Conservation (phyloP, 2,113 vertebrate genomes). For the human (Homo sapiens) region DNA sequence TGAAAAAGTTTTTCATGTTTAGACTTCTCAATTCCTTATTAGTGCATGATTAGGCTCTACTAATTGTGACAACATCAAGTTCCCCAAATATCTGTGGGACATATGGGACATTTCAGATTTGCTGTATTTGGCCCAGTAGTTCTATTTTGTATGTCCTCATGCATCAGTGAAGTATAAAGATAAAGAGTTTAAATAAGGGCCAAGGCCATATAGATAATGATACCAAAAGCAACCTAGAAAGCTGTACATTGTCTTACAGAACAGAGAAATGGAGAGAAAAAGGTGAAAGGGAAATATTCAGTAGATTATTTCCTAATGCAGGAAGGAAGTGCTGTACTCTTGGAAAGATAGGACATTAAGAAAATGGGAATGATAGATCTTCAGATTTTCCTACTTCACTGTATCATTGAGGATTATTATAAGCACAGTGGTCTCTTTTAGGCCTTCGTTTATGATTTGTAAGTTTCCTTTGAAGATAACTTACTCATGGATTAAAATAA, state of each 20-base stretch:
- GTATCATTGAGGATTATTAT: not conserved
- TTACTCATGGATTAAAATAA: not conserved
- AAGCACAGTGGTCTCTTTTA: not conserved
- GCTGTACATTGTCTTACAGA: not conserved
- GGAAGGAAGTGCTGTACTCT: not conserved
- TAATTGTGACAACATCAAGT: not conserved
- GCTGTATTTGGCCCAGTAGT: not conserved
- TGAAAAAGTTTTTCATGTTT: not conserved
- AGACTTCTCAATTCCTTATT: not conserved
- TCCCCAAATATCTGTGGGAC: not conserved
- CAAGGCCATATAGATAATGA: not conserved
- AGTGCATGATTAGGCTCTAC: not conserved
- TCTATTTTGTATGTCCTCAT: not conserved
- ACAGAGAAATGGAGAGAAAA: not conserved
- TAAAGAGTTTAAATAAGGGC: not conserved
- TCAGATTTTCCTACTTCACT: not conserved
- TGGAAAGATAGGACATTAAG: not conserved
- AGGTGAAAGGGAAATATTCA: not conserved
- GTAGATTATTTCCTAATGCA: not conserved
- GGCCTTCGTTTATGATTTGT: not conserved
- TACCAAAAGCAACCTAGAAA: not conserved
- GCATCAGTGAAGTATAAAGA: not conserved
- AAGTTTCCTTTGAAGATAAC: not conserved
- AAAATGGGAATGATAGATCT: not conserved
- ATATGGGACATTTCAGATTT: not conserved